phyloP scores from a whole-genome alignment of 2,888 invertebrate genomes.

The Urechis unicinctus region DNA sequence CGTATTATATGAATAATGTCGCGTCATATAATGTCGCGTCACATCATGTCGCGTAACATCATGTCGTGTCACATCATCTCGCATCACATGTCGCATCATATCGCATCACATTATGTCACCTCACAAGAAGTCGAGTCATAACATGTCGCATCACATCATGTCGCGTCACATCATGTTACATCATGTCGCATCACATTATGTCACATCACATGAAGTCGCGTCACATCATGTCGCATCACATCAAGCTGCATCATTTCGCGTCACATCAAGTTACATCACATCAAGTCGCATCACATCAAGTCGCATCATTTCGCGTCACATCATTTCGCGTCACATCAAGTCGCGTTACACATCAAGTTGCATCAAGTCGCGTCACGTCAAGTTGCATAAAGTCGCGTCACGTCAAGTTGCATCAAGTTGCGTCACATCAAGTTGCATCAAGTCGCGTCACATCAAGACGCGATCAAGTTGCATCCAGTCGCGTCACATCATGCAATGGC shows the following conservation, averaged over 20 bases:
- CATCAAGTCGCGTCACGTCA: not conserved
- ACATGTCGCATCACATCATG: not conserved
- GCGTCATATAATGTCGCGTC: not conserved
- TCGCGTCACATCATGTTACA: not conserved
- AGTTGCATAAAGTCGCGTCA: not conserved
- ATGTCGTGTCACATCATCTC: not conserved
- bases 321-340: not conserved
- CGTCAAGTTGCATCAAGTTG: too few relatives aligned
- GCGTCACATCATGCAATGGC: too few relatives aligned
- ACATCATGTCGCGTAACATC: not conserved
- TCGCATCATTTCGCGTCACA: not conserved
- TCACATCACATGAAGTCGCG: not conserved
- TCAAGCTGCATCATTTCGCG: not conserved
- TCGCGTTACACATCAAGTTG: not conserved
- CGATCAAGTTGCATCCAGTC: too few relatives aligned
- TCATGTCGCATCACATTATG: not conserved
- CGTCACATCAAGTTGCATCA: too few relatives aligned
- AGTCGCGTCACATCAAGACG: too few relatives aligned
- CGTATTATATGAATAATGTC: too few relatives aligned
- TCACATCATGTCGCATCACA: not conserved
- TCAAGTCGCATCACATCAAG: not conserved
- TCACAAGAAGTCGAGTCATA: not conserved
- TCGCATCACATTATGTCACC: not conserved
- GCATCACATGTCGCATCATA: not conserved
- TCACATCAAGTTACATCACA: not conserved